Evolutionary conservation across 2,888 invertebrate species (phyloP).

Genomic region (Cerceris ruficornis): DNA sequence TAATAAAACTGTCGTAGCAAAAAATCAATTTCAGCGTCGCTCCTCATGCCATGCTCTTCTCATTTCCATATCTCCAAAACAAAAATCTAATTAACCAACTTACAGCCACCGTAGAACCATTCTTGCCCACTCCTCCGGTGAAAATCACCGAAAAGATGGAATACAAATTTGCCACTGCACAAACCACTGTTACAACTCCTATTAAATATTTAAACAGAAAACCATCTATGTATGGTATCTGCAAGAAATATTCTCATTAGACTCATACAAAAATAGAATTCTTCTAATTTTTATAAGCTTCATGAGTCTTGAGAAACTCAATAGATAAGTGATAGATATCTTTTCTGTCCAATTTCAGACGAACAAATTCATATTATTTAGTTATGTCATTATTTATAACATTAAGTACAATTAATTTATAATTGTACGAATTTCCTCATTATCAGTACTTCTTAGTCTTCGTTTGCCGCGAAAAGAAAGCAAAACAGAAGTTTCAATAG

Average conservation of each 20-base stretch:
- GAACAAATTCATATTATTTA: not conserved
- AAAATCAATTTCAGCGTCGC: slow-evolving; percentile 70
- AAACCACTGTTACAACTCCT: slow-evolving; percentile 88
- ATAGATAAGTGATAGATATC: not conserved
- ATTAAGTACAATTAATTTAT: too few species aligned
- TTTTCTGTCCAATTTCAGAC: not conserved
- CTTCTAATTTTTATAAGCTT: slow-evolving; percentile 21
- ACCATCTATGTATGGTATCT: slow-evolving; percentile 85
- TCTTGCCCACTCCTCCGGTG: slow-evolving; percentile 97
- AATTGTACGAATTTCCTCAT: too few species aligned
- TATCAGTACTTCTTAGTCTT: too few species aligned
- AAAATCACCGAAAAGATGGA: slow-evolving; percentile 87
- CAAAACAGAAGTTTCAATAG: too few species aligned
- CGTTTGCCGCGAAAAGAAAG: too few species aligned
- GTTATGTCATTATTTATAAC: not conserved
- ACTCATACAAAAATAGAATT: slow-evolving; percentile 43
- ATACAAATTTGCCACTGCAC: slow-evolving; percentile 88
- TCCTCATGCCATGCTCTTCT: slow-evolving; percentile 81
- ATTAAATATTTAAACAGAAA: slow-evolving; percentile 90
- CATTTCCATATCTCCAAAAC: slow-evolving; percentile 68
- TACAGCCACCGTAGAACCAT: slow-evolving; percentile 99
- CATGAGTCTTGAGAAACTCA: slow-evolving; percentile 40
- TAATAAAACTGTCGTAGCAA: slow-evolving; percentile 50
- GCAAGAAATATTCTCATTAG: slow-evolving; percentile 77
- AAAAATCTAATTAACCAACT: slow-evolving; percentile 82